phyloP scores from a whole-genome alignment of 2,888 invertebrate genomes.

The Callosobruchus maculatus region DNA sequence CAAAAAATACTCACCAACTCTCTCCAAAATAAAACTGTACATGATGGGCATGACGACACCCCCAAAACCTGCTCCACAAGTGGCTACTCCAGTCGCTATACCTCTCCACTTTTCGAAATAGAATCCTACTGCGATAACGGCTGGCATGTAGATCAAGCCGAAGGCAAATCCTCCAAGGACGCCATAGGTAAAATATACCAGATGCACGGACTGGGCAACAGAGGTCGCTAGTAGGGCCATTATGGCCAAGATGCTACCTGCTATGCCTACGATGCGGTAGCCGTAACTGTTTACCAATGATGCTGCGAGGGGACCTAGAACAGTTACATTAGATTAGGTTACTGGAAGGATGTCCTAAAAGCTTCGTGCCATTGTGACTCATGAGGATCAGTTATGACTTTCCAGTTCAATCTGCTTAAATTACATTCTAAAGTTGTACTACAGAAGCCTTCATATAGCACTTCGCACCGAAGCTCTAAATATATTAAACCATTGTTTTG shows the following conservation, averaged over 20 bases:
- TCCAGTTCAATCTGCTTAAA: no score
- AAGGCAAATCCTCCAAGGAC: slow-evolving; percentile 52
- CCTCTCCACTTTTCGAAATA: slow-evolving; percentile 73
- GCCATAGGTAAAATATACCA: slow-evolving; percentile 29
- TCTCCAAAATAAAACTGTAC: slow-evolving; percentile 48
- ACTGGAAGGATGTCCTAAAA: no score
- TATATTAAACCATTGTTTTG: no score
- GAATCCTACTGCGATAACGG: slow-evolving; percentile 67
- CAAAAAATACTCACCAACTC: slow-evolving; percentile 42
- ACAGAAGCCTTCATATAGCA: no score
- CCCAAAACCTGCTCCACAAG: slow-evolving; percentile 68
- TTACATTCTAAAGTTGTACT: no score
- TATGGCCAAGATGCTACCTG: slow-evolving; percentile 28
- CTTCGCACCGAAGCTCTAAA: no score
- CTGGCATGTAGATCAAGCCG: slow-evolving; percentile 66
- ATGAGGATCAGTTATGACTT: no score
- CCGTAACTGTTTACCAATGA: slow-evolving; percentile 36
- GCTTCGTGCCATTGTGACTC: no score
- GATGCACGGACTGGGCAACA: slow-evolving; percentile 10
- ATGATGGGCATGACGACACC: slow-evolving; percentile 60
- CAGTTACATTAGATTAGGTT: no score
- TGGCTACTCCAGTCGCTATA: slow-evolving; percentile 67
- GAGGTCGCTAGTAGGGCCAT: slow-evolving; percentile 22
- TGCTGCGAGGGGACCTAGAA: slow-evolving; percentile 35
- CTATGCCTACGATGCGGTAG: slow-evolving; percentile 28